phyloP scores from a whole-genome alignment of 2,113 vertebrate genomes.

The Rhineura floridana region DNA sequence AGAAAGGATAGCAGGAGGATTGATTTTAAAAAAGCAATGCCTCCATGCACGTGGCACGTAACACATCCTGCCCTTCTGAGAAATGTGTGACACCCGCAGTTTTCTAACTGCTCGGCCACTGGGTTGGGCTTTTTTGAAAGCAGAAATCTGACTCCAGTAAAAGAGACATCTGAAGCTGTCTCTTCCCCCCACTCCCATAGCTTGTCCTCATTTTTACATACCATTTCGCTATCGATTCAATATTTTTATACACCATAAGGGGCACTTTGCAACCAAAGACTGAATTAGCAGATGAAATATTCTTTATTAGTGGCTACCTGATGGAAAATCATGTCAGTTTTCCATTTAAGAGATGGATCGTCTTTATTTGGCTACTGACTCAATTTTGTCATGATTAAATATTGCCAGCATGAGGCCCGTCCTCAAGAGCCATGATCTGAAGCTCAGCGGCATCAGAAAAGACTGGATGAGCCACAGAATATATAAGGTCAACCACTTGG shows the following conservation, averaged over 20 bases:
- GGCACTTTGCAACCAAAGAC: constrained; percentile 56
- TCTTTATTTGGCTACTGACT: constrained; percentile 35
- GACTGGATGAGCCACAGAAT: neutral
- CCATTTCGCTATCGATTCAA: constrained; percentile 39
- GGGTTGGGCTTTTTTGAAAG: neutral
- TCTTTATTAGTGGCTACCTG: constrained; percentile 28
- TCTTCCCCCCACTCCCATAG: constrained; percentile 24
- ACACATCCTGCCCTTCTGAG: neutral
- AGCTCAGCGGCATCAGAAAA: constrained; percentile 7
- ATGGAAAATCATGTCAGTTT: constrained; percentile 60
- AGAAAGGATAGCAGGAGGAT: constrained; percentile 15
- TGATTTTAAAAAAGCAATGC: neutral
- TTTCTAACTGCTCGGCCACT: neutral
- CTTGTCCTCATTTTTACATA: constrained; percentile 41
- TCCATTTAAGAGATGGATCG: constrained; percentile 53
- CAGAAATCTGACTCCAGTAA: neutral
- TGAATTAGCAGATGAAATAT: constrained; percentile 44
- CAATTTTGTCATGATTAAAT: constrained; percentile 45
- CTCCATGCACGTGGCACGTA: constrained; percentile 1
- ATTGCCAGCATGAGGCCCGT: neutral
- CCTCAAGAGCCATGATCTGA: neutral
- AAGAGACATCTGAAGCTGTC: neutral
- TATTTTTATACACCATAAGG: constrained; percentile 47
- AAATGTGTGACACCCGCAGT: neutral
- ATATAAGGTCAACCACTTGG: neutral